A percentile compares a stretch with the other conserved stretches of the same genome.
Evolutionary conservation across 2,797 vertebrate species (phyloP).

Genomic region (Balearica regulorum): DNA sequence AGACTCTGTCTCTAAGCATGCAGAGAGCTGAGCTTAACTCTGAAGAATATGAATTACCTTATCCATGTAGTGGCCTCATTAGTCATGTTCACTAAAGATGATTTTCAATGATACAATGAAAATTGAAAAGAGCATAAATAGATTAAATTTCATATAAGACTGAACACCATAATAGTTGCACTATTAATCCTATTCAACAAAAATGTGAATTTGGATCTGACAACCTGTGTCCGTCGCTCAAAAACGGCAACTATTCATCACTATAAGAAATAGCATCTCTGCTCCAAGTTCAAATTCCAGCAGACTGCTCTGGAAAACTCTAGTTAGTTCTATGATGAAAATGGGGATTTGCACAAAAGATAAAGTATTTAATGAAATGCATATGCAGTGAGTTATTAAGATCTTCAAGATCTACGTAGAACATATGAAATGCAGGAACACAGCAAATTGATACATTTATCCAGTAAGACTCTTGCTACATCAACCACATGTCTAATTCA

Average conservation of each 20-base stretch:
- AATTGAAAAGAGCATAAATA: conserved; percentile 11
- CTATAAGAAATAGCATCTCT: background rate
- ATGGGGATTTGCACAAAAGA: background rate
- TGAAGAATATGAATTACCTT: background rate
- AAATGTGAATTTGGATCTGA: background rate
- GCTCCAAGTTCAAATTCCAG: background rate
- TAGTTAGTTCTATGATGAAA: background rate
- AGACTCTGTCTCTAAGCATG: background rate
- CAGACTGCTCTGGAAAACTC: background rate
- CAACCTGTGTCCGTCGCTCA: background rate
- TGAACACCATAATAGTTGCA: background rate
- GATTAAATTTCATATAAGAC: background rate
- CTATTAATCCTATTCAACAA: background rate
- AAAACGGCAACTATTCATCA: background rate
- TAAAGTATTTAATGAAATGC: background rate
- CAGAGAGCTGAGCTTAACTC: background rate
- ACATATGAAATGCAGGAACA: background rate
- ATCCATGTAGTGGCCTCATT: background rate
- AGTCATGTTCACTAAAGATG: background rate
- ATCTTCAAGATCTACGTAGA: background rate
- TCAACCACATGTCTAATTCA: background rate
- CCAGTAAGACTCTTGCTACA: background rate
- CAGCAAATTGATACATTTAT: background rate
- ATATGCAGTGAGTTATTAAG: background rate
- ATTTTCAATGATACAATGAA: background rate